A percentile compares a stretch with the other conserved stretches of the same genome.
These are phyloP conservation scores for Caloenas nicobarica DNA, from an alignment of 2,113 vertebrate species.

Conservation along the genomic window DNA sequence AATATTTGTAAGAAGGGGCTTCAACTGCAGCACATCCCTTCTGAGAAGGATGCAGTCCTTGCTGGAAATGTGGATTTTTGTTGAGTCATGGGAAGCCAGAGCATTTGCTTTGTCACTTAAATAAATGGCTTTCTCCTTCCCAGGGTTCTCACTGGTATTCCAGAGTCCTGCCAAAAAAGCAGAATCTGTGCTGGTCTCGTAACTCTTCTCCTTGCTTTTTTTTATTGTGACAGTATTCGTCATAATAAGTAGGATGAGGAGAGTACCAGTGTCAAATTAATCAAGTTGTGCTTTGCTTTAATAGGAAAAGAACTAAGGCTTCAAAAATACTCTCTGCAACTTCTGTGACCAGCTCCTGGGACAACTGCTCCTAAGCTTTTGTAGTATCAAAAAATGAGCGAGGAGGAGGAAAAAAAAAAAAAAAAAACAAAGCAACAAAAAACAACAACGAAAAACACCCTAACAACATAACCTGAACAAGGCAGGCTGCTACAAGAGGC, in stretches of 20 bases:
- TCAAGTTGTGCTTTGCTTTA: not conserved
- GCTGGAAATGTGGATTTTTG: not conserved
- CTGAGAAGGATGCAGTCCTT: not conserved
- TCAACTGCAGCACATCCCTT: not conserved
- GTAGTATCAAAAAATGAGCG: accelerated
- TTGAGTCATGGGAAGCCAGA: not conserved
- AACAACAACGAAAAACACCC: accelerated
- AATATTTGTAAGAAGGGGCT: not conserved
- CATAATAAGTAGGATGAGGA: not conserved
- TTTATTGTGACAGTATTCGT: not conserved
- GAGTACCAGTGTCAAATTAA: not conserved
- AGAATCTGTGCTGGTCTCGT: not conserved
- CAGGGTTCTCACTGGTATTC: not conserved
- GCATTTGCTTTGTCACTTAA: not conserved
- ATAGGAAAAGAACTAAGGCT: not conserved
- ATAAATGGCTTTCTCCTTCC: conserved; percentile 19
- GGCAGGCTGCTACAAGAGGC: not conserved
- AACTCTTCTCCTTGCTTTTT: not conserved
- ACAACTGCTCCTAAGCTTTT: not conserved
- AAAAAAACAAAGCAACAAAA: not conserved
- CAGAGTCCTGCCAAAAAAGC: not conserved
- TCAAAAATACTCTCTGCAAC: not conserved
- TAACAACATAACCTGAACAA: accelerated
- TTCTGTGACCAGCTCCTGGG: not conserved
- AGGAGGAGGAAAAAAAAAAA: accelerated